phyloP scores from a whole-genome alignment of 2,113 vertebrate genomes.

The Takifugu flavidus region DNA sequence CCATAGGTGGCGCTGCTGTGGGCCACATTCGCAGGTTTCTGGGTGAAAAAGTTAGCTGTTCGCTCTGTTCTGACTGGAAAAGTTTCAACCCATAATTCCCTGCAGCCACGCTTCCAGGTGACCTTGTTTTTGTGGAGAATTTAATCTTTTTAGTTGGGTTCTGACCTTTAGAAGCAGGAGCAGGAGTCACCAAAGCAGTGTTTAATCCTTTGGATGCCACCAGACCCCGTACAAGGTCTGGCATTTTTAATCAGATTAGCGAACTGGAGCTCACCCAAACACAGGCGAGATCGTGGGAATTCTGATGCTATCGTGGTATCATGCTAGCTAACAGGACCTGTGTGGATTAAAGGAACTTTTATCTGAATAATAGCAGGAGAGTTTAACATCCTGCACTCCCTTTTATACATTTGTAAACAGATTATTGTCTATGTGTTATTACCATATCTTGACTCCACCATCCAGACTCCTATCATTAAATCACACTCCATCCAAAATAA shows the following conservation, averaged over 20 bases:
- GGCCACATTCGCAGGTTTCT: too few relatives aligned
- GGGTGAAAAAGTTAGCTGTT: too few relatives aligned
- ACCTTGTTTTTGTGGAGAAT: too few relatives aligned
- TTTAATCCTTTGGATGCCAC: slow-evolving; percentile 57
- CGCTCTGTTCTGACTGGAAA: too few relatives aligned
- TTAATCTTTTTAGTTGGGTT: too few relatives aligned
- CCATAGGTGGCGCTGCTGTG: neutral
- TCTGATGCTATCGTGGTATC: slow-evolving; percentile 46
- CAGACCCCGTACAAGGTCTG: slow-evolving; percentile 37
- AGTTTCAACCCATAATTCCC: too few relatives aligned
- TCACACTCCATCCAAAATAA: too few relatives aligned
- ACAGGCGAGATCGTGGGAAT: slow-evolving; percentile 19
- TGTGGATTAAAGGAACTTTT: slow-evolving; percentile 33
- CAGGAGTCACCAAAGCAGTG: slow-evolving; percentile 36
- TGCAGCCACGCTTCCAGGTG: too few relatives aligned
- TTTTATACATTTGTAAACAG: too few relatives aligned
- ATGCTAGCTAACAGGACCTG: slow-evolving; percentile 26
- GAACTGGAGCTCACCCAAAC: slow-evolving; percentile 29
- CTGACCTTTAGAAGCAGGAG: neutral
- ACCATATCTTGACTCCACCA: too few relatives aligned
- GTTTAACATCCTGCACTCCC: neutral
- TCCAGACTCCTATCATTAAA: too few relatives aligned
- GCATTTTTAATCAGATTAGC: slow-evolving; percentile 62
- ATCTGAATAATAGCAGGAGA: slow-evolving; percentile 10
- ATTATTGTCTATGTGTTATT: too few relatives aligned